Evolutionary conservation across 92 coral and sea anemone genomes (phyloP), one percentile per base, ranked within the genome.

Genomic region (Epizoanthus stellaris): DNA sequence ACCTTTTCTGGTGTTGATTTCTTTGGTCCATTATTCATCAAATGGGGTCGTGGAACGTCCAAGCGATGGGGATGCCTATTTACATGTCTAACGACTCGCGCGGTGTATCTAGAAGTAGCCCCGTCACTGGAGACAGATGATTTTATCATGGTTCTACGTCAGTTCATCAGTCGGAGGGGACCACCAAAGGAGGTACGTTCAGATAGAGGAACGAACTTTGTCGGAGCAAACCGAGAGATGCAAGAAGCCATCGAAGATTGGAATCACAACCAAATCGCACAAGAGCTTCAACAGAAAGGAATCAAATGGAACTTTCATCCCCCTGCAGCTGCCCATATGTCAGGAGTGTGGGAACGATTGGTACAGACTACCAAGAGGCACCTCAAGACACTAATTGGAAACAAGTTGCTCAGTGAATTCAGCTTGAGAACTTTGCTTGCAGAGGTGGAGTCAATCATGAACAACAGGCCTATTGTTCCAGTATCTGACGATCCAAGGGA

Each of bases 11-110:
- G 94, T 16, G 91, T 88, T 54, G 91, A 88, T 36, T 75, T 90
- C 53, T 82, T 82, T 82, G 93, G 93, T 23, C 90, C 94, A 53
- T 71, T 88, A 81, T 72, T 82, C 23, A 82, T 91, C 65, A 85
- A 88, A 72, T 86, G 84, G 87, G 94, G 94, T 82, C 94, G 94
- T 77, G 84, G 91, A 77, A 80, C 85, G 30, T 86, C 91, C 38
- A 91, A 88, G 76, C 80, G 91, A 45, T 88, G 93, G 91, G 93
- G 89, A 82, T 90, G 89, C 76, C 74, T 87, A 85, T 76, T 90
- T 61, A 90, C 93, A 16, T 86, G 93, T 54, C 67, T 90, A 38
- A 82, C 90, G 36, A 91, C 94, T 20, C 87, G 91, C 73, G 93
- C 93, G 17, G 90, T 90, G 13, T 87, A 63, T 73, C 69, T 90